Evolutionary conservation across 2,113 vertebrate genomes (phyloP), one percentile per base, ranked within the genome.

Genomic region (Mirza zaza): DNA sequence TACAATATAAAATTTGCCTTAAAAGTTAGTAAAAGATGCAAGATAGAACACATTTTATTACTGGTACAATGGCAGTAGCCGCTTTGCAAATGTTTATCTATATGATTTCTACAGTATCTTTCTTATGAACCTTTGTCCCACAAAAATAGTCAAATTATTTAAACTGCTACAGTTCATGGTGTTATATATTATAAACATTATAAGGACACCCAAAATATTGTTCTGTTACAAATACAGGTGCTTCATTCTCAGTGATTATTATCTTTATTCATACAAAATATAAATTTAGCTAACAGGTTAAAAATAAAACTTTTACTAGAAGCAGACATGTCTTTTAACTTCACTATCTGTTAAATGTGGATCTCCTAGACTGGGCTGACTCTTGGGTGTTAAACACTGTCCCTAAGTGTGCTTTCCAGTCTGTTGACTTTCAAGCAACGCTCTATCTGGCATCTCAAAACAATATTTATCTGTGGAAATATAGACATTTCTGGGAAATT

Each of bases 31-130:
- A 96, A 96, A 94, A 80, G 14, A 85, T 67, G 42, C 4, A 80
- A 90, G n/a, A 23, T 63, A 96, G 70, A 70, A 79, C 23, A 73
- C 71, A 82, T 87, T 91, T 95, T 96, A 97, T 97, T 94, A 94
- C 93, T 96, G 93, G 80, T 65, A 96, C 3, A 59, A 75, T 52
- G 71, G 86, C 39, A 95, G 25, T 83, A 97, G 91, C 91, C 95
- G 93, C 96, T 97, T 97, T 92, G 65, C 8, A 93, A 93, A 96
- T 89, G 39, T 85, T 91, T 94, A 67, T n/a, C 23, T 79, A 52
- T 84, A 75, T n/a, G 36, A 87, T 71, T 91, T 86, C 42, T 85
- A 83, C 8, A 90, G 23, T 27, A 68, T 59, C 71, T 95, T 90
- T 61, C 34, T 21, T 20, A 59, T 84, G 36, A 97, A 77, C 8